Evolutionary conservation across 2,888 invertebrate genomes (phyloP), one percentile per base, ranked within the genome.

Genomic region (Alsophila aescularia): DNA sequence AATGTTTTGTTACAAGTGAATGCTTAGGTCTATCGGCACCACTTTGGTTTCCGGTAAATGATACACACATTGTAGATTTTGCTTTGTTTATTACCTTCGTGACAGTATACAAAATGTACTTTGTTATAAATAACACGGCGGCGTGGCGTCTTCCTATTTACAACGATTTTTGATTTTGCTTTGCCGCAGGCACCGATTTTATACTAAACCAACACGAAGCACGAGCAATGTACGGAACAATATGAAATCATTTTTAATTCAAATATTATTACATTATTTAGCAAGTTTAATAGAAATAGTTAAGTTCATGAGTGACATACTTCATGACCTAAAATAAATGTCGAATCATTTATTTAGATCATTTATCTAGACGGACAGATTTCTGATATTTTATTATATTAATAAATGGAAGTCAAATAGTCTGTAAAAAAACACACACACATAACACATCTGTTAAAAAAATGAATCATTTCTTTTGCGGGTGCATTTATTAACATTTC

Each of bases 1-100:
- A n/a, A n/a, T n/a, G n/a, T n/a, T n/a, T n/a, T n/a, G n/a, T n/a
- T n/a, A n/a, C n/a, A n/a, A n/a, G n/a, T n/a, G n/a, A n/a, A n/a
- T n/a, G n/a, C n/a, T n/a, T n/a, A n/a, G n/a, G n/a, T n/a, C n/a
- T n/a, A n/a, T n/a, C n/a, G n/a, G n/a, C n/a, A n/a, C n/a, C n/a
- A n/a, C n/a, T n/a, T n/a, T n/a, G n/a, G n/a, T n/a, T 29, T 29
- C 3, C n/a, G 4, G 3, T 6, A 44, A 52, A 52, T 52, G 12
- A 52, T 52, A 45, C 27, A 12, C 39, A 44, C 0, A 18, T 12
- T 10, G 2, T 27, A 16, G 29, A 15, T 53, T 48, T 53, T 53
- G 34, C 48, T 37, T 35, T 50, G 35, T 55, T 55, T 55, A 55
- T 55, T 51, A 55, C 31, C 40, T 31, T 44, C 16, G 37, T 45